Evolutionary conservation across 2,888 invertebrate genomes (phyloP).

Genomic region (Caenorhabditis afra): DNA sequence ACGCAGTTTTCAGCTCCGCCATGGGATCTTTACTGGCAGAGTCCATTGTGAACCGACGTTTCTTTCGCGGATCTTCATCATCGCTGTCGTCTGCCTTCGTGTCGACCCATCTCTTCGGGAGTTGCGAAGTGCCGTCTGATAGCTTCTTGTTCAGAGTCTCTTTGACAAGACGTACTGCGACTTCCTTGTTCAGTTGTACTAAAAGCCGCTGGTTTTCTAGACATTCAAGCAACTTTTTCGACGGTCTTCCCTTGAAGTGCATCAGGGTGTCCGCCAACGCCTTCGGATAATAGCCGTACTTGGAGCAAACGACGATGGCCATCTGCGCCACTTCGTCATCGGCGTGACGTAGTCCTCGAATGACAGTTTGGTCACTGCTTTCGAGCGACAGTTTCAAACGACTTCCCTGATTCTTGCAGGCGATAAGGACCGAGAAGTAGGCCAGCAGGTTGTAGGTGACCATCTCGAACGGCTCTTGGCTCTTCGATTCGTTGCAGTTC

Average conservation of each 20-base stretch:
- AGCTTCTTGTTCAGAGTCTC: too few species aligned
- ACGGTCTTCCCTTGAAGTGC: background rate
- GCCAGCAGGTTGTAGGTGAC: constrained; percentile 15
- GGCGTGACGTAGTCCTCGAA: constrained; percentile 14
- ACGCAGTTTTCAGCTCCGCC: too few species aligned
- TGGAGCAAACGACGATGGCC: constrained; percentile 29
- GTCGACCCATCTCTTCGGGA: too few species aligned
- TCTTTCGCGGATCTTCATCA: too few species aligned
- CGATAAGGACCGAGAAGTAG: constrained; percentile 38
- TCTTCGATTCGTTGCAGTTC: constrained; percentile 30
- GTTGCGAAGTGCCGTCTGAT: too few species aligned
- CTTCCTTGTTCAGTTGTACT: too few species aligned
- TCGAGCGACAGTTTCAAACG: background rate
- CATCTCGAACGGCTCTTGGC: constrained; percentile 23
- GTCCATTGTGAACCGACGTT: too few species aligned
- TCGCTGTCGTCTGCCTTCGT: too few species aligned
- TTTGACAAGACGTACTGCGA: too few species aligned
- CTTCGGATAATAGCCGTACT: constrained; percentile 34
- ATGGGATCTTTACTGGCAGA: too few species aligned
- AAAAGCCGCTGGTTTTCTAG: too few species aligned
- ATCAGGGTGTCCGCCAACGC: constrained; percentile 16
- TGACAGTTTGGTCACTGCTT: background rate
- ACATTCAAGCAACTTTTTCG: too few species aligned
- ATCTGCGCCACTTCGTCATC: constrained; percentile 12
- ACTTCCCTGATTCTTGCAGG: constrained; percentile 16